Percentiles rank a stretch among this genome's conserved stretches.
Conservation (phyloP, 2,797 vertebrate species). For the Neosilurus mollespiculum region DNA sequence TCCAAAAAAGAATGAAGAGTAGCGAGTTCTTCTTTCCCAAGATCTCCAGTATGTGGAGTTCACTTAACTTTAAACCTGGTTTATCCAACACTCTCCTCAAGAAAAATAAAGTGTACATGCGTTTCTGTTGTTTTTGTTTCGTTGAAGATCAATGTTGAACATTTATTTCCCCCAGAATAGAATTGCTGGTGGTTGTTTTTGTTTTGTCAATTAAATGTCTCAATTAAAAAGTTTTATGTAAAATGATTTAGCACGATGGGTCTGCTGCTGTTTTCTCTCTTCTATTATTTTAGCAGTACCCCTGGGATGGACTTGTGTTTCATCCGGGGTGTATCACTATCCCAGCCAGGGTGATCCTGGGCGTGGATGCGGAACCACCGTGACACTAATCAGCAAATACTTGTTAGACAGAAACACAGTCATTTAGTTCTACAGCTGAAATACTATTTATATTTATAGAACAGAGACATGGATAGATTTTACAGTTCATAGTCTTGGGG, state of each 20-base stretch:
- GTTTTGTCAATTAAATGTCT: constrained; percentile 32
- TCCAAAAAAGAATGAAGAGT: not conserved
- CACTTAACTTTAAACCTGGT: constrained; percentile 19
- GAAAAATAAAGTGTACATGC: constrained; percentile 37
- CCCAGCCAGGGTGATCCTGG: too few relatives aligned
- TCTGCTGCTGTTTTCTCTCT: not conserved
- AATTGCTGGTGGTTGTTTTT: constrained; percentile 16
- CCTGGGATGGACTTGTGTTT: not conserved
- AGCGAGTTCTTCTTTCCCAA: constrained; percentile 15
- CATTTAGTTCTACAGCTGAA: not conserved
- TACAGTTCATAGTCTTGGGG: too few relatives aligned
- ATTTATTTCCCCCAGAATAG: constrained; percentile 32
- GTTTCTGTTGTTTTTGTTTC: constrained; percentile 48
- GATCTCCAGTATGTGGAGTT: constrained; percentile 15
- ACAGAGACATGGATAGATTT: not conserved
- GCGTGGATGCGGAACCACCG: not conserved
- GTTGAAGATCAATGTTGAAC: constrained; percentile 49
- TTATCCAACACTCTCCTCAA: constrained; percentile 51
- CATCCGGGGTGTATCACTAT: too few relatives aligned
- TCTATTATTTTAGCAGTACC: not conserved
- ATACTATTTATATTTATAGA: not conserved
- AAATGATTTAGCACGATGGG: not conserved
- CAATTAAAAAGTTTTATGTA: constrained; percentile 41
- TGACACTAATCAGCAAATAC: not conserved
- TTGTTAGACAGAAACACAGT: not conserved